These are phyloP conservation scores for Equus quagga DNA, from an alignment of 2,113 vertebrate genomes.

Conservation along the genomic window DNA sequence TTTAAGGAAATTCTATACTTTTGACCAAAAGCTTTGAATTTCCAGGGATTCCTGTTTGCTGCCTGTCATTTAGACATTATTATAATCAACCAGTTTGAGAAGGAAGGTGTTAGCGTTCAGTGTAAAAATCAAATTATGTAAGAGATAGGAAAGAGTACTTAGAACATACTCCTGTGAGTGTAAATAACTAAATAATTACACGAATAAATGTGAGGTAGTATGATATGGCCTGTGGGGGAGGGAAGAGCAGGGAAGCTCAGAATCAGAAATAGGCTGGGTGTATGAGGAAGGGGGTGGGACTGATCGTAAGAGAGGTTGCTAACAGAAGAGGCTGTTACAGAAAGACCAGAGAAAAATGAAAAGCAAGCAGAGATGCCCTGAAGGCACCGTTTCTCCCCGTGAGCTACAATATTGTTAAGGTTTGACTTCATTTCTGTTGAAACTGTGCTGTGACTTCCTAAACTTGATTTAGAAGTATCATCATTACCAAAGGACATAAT, in stretches of 20 bases:
- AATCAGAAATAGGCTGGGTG: neutral
- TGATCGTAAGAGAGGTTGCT: fast-evolving
- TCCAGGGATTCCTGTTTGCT: fast-evolving
- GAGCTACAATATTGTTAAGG: neutral
- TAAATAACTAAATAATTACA: neutral
- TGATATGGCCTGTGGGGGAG: neutral
- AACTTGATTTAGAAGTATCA: neutral
- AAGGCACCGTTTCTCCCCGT: neutral
- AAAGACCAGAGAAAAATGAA: neutral
- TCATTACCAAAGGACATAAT: neutral
- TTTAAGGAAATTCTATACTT: neutral
- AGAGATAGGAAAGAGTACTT: neutral
- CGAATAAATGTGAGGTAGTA: neutral
- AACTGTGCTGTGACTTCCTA: neutral
- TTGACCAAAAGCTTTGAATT: neutral
- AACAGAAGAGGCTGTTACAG: neutral
- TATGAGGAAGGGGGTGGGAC: fast-evolving
- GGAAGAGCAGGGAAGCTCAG: neutral
- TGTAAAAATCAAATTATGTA: neutral
- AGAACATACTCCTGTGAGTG: neutral
- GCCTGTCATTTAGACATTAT: neutral
- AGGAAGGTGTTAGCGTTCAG: neutral
- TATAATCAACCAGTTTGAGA: neutral
- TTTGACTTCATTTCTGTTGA: neutral
- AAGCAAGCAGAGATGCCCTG: neutral